phyloP scores from a whole-genome alignment of 2,113 vertebrate genomes.

The Rhineura floridana region DNA sequence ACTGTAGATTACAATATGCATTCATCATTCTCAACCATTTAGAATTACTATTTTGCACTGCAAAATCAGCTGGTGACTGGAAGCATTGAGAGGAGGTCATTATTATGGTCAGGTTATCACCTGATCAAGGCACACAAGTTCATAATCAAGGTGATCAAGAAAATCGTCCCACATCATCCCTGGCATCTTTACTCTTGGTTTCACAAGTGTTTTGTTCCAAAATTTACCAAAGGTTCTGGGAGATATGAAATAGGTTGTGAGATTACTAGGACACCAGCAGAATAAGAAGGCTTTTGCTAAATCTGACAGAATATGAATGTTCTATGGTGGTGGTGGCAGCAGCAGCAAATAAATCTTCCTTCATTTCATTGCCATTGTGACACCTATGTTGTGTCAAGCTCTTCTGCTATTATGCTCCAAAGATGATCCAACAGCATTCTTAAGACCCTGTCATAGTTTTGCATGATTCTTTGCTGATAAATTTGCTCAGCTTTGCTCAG shows the following conservation, averaged over 20 bases:
- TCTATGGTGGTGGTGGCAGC: too few species aligned
- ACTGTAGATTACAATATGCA: background rate
- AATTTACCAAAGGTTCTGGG: background rate
- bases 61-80: background rate
- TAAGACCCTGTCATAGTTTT: too few species aligned
- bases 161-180: background rate
- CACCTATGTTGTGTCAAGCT: too few species aligned
- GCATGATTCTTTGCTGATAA: too few species aligned
- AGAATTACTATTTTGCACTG: background rate
- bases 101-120: background rate
- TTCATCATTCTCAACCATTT: background rate
- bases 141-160: background rate
- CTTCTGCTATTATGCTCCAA: too few species aligned
- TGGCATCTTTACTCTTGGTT: background rate
- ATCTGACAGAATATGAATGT: background rate
- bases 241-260: background rate
- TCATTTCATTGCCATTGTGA: too few species aligned
- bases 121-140: background rate
- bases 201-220: background rate
- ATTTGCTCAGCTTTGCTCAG: too few species aligned
- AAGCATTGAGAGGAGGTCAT: background rate
- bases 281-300: background rate
- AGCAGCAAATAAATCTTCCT: too few species aligned
- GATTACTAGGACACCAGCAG: background rate
- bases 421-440: too few species aligned